A percentile compares a stretch with the other conserved stretches of the same genome.
phyloP scores from a whole-genome alignment of 2,888 invertebrate genomes.

The Drosophila quasianomalipes region DNA sequence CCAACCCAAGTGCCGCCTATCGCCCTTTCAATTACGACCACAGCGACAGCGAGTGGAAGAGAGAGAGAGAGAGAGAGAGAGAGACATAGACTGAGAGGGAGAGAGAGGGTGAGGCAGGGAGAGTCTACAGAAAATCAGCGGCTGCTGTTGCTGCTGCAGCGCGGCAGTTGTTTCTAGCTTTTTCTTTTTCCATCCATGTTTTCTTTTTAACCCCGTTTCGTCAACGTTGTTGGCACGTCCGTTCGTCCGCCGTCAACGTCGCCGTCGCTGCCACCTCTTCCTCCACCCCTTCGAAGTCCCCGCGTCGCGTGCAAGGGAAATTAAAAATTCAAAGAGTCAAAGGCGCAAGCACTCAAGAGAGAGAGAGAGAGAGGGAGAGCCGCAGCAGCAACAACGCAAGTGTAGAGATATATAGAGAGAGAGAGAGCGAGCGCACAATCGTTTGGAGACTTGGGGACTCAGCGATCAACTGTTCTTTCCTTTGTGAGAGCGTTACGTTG shows the following conservation, averaged over 20 bases:
- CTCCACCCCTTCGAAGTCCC: constrained; percentile 21
- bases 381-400: constrained; percentile 25
- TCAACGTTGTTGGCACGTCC: constrained; percentile 68
- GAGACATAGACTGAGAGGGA: constrained; percentile 5
- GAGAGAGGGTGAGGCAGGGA: constrained; percentile 16
- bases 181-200: constrained; percentile 75
- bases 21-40: constrained; percentile 70
- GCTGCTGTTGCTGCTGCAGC: constrained; percentile 51
- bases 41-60: constrained; percentile 15
- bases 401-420: constrained; percentile 42
- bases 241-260: constrained; percentile 31
- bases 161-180: constrained; percentile 75
- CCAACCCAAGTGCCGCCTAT: constrained; percentile 75
- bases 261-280: constrained; percentile 4
- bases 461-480: constrained; percentile 60
- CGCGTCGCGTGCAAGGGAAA: constrained; percentile 76
- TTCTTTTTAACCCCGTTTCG: constrained; percentile 81
- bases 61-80: constrained; percentile 5
- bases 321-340: constrained; percentile 81
- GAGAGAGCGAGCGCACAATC: constrained; percentile 33
- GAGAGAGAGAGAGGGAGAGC: constrained; percentile 8
- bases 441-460: constrained; percentile 71
- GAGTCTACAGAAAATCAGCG: constrained; percentile 42
- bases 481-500: constrained; percentile 60
- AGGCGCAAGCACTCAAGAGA: constrained; percentile 71